Conservation (phyloP, 2,113 vertebrate species). For the Alectura lathami region DNA sequence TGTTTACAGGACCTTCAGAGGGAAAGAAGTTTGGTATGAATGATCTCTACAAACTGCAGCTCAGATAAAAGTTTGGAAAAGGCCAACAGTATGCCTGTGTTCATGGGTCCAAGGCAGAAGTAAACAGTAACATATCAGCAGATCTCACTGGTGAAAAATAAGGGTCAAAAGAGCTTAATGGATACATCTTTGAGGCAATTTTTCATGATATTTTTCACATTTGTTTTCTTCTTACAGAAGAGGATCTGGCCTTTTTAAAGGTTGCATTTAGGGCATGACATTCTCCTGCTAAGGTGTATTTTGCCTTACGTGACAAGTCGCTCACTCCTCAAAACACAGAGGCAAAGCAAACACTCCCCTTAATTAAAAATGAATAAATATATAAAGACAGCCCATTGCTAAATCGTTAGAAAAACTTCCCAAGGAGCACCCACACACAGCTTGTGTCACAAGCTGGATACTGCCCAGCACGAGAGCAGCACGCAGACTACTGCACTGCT, state of each 20-base stretch:
- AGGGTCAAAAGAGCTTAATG: background rate
- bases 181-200: background rate
- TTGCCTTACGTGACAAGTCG: background rate
- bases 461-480: rapidly evolving
- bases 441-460: background rate
- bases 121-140: constrained; percentile 7
- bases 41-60: background rate
- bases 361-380: background rate
- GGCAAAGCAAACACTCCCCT: background rate
- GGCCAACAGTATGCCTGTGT: background rate
- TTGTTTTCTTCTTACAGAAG: background rate
- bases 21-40: background rate
- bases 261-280: background rate
- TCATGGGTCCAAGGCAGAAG: background rate
- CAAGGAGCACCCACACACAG: background rate
- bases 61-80: background rate
- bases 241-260: background rate
- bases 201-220: background rate
- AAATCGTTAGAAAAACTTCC: background rate
- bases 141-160: background rate
- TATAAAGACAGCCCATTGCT: background rate
- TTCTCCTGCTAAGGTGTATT: background rate
- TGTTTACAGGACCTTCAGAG: background rate
- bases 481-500: rapidly evolving
- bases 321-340: background rate